These are phyloP conservation scores for Mus pahari DNA, from an alignment of 2,113 vertebrate species.

Conservation along the genomic window DNA sequence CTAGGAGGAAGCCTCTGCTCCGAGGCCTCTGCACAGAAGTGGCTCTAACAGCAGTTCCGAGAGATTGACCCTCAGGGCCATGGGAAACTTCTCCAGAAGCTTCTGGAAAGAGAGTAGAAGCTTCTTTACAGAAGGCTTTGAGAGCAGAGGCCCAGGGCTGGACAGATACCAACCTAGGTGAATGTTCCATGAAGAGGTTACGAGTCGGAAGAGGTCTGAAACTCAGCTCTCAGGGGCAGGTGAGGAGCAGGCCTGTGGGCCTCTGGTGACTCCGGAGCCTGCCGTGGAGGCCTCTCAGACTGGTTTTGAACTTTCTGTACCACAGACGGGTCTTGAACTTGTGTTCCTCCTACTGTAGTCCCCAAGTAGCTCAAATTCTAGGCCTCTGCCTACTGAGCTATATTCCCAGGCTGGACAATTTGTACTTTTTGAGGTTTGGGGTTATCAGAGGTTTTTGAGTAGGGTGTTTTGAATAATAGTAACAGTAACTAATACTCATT, in stretches of 20 bases:
- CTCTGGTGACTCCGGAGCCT: neutral
- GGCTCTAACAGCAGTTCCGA: neutral
- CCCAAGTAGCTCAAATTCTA: neutral
- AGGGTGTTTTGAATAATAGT: neutral
- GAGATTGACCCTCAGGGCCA: neutral
- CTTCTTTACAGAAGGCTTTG: neutral
- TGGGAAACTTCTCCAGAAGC: neutral
- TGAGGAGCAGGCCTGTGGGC: neutral
- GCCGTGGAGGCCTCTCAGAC: neutral
- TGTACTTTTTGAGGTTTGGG: neutral
- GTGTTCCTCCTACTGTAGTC: neutral
- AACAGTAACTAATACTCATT: neutral
- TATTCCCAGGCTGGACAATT: neutral
- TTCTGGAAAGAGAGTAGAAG: neutral
- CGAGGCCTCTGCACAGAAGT: neutral
- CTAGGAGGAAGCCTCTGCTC: neutral
- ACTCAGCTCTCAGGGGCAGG: neutral
- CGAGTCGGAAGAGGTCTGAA: neutral
- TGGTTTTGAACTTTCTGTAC: neutral
- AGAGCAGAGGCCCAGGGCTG: neutral
- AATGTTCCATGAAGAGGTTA: neutral
- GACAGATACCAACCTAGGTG: neutral
- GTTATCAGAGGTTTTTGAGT: neutral
- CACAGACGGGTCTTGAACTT: neutral
- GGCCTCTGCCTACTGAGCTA: neutral